Evolutionary conservation across 2,113 vertebrate species (phyloP).

Genomic region (Caranx ignobilis): DNA sequence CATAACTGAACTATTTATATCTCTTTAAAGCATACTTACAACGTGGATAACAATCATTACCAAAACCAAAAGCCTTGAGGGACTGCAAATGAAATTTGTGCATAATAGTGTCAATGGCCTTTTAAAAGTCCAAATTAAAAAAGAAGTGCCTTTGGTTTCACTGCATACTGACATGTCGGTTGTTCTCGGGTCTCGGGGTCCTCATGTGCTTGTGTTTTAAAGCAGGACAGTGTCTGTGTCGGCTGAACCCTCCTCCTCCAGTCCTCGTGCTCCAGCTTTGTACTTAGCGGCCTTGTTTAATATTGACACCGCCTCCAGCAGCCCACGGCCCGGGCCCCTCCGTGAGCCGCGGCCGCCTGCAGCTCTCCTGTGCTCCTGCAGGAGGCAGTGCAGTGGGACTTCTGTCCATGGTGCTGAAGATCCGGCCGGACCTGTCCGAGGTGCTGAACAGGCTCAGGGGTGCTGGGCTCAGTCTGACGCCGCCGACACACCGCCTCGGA

Average conservation of each 20-base stretch:
- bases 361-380: slow-evolving; percentile 39
- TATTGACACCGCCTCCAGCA: slow-evolving; percentile 8
- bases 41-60: too few species aligned
- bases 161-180: too few species aligned
- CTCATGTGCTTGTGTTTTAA: too few species aligned
- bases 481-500: background rate
- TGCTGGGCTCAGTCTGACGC: slow-evolving; percentile 9
- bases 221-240: too few species aligned
- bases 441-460: slow-evolving; percentile 62
- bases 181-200: too few species aligned
- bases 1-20: too few species aligned
- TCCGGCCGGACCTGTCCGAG: slow-evolving; percentile 64
- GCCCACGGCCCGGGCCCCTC: background rate
- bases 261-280: background rate
- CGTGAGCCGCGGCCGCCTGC: slow-evolving; percentile 10
- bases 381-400: slow-evolving; percentile 57
- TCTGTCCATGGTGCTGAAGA: slow-evolving; percentile 81
- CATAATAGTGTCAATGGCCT: too few species aligned
- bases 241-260: background rate
- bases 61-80: too few species aligned
- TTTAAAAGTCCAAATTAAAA: too few species aligned
- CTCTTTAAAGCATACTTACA: too few species aligned
- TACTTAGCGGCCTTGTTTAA: background rate
- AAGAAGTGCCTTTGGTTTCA: too few species aligned
- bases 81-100: too few species aligned